Evolutionary conservation across 2,797 vertebrate genomes (phyloP).

Genomic region (Apogon talboti): DNA sequence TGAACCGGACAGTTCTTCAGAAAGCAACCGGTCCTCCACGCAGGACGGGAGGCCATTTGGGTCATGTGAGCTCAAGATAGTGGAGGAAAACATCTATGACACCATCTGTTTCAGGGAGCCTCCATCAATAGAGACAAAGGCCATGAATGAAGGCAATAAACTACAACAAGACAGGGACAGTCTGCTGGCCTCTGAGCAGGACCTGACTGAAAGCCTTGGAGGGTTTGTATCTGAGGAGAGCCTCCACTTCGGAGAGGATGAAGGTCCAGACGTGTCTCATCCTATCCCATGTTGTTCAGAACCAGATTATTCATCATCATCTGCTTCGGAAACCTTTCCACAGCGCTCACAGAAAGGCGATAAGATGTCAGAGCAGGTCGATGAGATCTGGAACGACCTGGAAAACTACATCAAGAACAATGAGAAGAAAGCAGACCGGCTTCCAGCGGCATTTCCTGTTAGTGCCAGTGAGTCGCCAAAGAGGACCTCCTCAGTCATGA

Average conservation of each 20-base stretch:
- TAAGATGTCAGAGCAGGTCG: slow-evolving; percentile 92
- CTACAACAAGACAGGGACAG: slow-evolving; percentile 64
- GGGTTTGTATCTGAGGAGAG: slow-evolving; percentile 90
- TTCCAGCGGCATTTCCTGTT: slow-evolving; percentile 95
- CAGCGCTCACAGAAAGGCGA: slow-evolving; percentile 85
- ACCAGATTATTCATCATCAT: slow-evolving; percentile 83
- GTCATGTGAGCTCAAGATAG: slow-evolving; percentile 86
- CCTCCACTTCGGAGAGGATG: slow-evolving; percentile 87
- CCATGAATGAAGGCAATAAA: slow-evolving; percentile 58
- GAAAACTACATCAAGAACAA: slow-evolving; percentile 98
- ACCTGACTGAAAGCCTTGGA: slow-evolving; percentile 80
- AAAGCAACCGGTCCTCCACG: slow-evolving; percentile 69
- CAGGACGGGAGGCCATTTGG: slow-evolving; percentile 76
- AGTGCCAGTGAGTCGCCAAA: slow-evolving; percentile 84
- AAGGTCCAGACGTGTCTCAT: slow-evolving; percentile 54
- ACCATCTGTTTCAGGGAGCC: slow-evolving; percentile 89
- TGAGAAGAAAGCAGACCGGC: slow-evolving; percentile 92
- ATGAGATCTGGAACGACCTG: slow-evolving; percentile 97
- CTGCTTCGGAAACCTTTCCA: slow-evolving; percentile 81
- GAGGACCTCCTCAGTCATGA: slow-evolving; percentile 54
- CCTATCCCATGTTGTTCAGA: slow-evolving; percentile 73
- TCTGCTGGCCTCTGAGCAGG: slow-evolving; percentile 82
- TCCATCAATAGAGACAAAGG: slow-evolving; percentile 58
- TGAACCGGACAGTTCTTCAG: slow-evolving; percentile 73
- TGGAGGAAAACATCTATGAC: slow-evolving; percentile 94